These are phyloP conservation scores for Pitangus sulphuratus DNA, from an alignment of 2,797 vertebrate genomes.

Conservation along the genomic window DNA sequence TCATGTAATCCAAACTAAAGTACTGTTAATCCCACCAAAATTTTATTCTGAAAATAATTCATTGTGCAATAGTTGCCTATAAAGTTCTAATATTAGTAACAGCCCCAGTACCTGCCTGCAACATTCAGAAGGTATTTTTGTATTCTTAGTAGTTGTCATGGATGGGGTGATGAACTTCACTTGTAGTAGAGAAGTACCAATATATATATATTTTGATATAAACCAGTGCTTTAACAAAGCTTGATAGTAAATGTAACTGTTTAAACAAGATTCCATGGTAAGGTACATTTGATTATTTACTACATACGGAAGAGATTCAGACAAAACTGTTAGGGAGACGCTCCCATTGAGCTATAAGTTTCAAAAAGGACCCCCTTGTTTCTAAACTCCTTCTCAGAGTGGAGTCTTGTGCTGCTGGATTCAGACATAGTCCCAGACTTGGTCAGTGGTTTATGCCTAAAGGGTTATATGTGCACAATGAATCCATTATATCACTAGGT, in stretches of 20 bases:
- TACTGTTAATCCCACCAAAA: background rate
- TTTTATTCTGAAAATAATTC: background rate
- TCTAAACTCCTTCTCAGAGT: background rate
- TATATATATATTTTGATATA: background rate
- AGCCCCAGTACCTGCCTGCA: background rate
- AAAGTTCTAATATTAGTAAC: background rate
- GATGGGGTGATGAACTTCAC: background rate
- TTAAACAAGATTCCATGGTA: fast-evolving
- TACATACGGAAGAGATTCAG: background rate
- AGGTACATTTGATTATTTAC: background rate
- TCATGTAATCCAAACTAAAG: background rate
- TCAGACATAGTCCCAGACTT: background rate
- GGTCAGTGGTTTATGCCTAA: background rate
- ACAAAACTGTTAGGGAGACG: background rate
- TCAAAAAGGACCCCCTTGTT: background rate
- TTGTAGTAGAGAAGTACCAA: background rate
- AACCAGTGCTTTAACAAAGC: background rate
- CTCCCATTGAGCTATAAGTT: fast-evolving
- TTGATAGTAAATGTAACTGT: background rate
- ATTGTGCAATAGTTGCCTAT: background rate
- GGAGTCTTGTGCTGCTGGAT: background rate
- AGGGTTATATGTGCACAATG: background rate
- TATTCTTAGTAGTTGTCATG: background rate
- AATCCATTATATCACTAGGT: background rate
- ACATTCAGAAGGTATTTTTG: background rate